Evolutionary conservation across 1,140 invertebrate species (phyloP), one percentile per base, ranked within the genome.

Genomic region (Holotrichia oblita): DNA sequence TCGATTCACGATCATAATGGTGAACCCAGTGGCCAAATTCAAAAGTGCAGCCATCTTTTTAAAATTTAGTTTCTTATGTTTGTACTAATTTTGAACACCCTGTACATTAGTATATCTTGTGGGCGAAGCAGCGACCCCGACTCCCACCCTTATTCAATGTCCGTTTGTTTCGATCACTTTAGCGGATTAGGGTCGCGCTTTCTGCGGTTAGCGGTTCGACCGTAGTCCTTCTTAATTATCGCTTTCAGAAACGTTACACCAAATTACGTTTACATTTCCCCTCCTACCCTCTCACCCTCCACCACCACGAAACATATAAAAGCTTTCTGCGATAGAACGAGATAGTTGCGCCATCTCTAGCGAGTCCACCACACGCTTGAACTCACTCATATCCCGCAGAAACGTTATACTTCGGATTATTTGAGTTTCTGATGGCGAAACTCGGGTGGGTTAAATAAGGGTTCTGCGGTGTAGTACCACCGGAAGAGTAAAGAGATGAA

Each of bases 151-250:
- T n/a, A 17, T 55, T 55, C 14, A 69, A 69, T 34, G 61, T n/a
- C 61, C 61, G 27, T 69, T 69, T 69, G 27, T 69, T 69, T 69
- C 61, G 20, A 69, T 69, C 61, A 69, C 61, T 27, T 69, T 69
- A 69, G 20, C 27, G 61, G 61, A 69, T 69, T 69, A 69, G 48
- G 48, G 14, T 20, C 9, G 22, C 20, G 61, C 61, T 55, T 55
- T n/a, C 48, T 17, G 48, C 20, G 27, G 22, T 27, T 27, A 27
- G 61, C 61, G 61, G 61, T 69, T 20, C 27, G 27, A 69, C 61
- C 61, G 61, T 69, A 69, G 61, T 69, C 61, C 27, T 34, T 34
- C 61, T 69, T 69, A 69, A 69, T 69, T 69, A 69, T 69, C 61
- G 61, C 61, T 69, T 22, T 34, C 12, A 22, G 61, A 69, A 69